Conservation (phyloP, 1,140 invertebrate species). For the Bombus vancouverensis region DNA sequence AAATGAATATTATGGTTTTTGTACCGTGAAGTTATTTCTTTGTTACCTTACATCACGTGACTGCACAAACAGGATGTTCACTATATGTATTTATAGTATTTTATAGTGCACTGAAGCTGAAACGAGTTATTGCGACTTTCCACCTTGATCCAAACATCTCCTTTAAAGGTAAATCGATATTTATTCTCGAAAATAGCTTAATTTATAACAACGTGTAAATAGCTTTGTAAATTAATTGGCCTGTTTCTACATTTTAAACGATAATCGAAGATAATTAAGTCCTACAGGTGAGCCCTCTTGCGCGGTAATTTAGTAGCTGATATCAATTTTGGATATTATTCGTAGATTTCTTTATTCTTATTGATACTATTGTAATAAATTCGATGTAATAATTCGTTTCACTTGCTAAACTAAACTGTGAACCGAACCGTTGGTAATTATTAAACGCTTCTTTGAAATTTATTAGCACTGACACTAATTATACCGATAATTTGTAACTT, state of each 20-base stretch:
- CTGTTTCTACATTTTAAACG: background rate
- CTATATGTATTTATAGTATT: background rate
- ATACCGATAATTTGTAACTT: no score
- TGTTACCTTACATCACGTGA: background rate
- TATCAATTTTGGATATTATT: background rate
- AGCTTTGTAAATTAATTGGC: background rate
- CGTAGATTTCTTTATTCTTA: background rate
- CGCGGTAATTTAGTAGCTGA: background rate
- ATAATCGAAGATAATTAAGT: background rate
- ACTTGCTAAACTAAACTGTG: no score
- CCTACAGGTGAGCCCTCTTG: background rate
- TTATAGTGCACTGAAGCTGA: no score
- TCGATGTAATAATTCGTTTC: background rate
- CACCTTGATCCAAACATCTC: background rate
- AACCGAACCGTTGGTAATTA: no score
- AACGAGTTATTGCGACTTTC: background rate
- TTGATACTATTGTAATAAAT: background rate
- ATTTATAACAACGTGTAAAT: background rate
- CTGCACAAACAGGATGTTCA: background rate
- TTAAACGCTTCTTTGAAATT: no score
- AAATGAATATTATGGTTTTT: conserved; percentile 34
- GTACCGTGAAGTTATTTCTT: conserved; percentile 28
- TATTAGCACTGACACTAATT: no score
- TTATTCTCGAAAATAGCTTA: background rate
- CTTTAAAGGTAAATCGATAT: background rate